Percentiles rank a stretch among this genome's conserved stretches.
These are phyloP conservation scores for Uromys caudimaculatus DNA, from an alignment of 2,797 vertebrate genomes.

Conservation along the genomic window DNA sequence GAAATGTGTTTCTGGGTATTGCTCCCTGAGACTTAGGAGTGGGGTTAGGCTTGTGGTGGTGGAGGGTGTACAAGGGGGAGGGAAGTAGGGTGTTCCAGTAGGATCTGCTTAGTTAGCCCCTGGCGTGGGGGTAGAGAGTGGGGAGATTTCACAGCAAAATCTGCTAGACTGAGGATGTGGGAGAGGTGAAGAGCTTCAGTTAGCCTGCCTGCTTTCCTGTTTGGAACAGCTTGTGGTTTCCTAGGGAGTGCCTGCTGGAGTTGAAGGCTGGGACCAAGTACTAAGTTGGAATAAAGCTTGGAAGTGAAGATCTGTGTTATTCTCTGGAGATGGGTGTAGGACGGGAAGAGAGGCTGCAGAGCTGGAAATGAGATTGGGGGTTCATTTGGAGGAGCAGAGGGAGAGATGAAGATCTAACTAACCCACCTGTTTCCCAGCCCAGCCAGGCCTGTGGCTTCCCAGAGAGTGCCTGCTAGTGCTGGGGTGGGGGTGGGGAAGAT, in stretches of 20 bases:
- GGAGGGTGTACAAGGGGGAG: neutral
- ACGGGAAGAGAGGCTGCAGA: neutral
- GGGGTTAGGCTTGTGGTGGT: neutral
- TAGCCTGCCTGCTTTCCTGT: neutral
- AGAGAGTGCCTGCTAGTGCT: neutral
- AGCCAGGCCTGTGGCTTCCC: neutral
- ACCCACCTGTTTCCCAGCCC: neutral
- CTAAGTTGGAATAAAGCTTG: neutral
- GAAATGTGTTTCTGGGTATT: neutral
- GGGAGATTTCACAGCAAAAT: neutral
- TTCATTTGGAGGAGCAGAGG: neutral
- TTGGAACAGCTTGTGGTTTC: neutral
- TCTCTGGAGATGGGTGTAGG: neutral
- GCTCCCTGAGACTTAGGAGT: neutral
- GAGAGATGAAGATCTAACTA: neutral
- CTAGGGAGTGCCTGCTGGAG: neutral
- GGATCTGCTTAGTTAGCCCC: neutral
- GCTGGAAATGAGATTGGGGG: neutral
- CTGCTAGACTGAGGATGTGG: neutral
- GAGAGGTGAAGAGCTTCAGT: neutral
- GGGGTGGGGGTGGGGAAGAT: neutral
- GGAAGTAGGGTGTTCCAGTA: neutral
- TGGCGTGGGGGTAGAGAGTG: neutral
- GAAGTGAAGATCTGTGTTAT: neutral
- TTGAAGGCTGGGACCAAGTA: neutral